Conservation (phyloP, 2,888 invertebrate genomes). For the Norana najaformis region DNA sequence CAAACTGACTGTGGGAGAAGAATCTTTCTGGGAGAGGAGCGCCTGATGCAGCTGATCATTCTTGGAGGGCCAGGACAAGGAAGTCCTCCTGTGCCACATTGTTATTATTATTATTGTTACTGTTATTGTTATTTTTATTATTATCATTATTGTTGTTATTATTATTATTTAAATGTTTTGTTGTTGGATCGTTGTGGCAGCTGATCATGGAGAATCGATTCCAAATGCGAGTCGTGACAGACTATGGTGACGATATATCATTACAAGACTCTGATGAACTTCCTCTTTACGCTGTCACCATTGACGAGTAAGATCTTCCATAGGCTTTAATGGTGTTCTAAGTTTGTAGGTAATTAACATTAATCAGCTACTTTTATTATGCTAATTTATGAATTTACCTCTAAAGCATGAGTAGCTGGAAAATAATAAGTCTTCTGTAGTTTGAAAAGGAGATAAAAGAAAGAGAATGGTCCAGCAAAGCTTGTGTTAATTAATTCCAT, state of each 20-base stretch:
- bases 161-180: background rate
- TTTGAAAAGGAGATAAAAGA: no score
- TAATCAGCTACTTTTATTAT: background rate
- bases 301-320: slow-evolving; percentile 17
- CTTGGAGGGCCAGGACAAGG: no score
- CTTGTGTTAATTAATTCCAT: no score
- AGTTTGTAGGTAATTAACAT: background rate
- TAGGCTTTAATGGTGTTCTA: background rate
- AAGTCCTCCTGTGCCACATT: no score
- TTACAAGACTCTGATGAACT: background rate
- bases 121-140: background rate
- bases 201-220: background rate
- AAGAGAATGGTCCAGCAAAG: no score
- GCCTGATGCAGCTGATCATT: no score
- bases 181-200: background rate
- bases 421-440: no score
- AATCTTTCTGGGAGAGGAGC: no score
- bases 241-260: background rate
- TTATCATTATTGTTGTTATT: background rate
- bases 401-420: background rate
- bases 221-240: background rate
- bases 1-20: no score
- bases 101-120: background rate
- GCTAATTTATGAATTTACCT: no score
- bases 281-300: slow-evolving; percentile 19